Evolutionary conservation across 2,888 invertebrate species (phyloP), one percentile per base, ranked within the genome.

Genomic region (Leptogaster cylindrica): DNA sequence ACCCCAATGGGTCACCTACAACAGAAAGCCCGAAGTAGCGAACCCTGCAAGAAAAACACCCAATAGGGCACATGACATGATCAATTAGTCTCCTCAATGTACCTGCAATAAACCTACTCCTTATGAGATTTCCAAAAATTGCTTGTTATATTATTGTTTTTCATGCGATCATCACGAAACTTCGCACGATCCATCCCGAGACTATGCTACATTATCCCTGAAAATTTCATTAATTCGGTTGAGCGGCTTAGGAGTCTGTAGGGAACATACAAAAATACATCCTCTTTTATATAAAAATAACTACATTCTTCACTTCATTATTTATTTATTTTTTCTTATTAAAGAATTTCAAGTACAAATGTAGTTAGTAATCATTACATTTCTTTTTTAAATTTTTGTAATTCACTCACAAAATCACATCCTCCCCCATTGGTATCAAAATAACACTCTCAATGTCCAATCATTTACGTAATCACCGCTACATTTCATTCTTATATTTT

Each of bases 301-400:
- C 5, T 20, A 16, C 2, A 2, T 25, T 55, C 2, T 55, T 31
- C 36, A 20, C 28, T 61, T 44, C 44, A 25, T 61, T 27, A 44
- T 61, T 61, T 61, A 61, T 61, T 46, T 41, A 27, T 18, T 16
- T 41, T 61, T 44, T 61, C 44, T 61, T 44, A 27, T 61, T 44
- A 44, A 61, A 44, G 44, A 28, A 41, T 61, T 44, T 61, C 61
- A 61, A 61, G 61, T 61, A 61, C 61, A 61, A 61, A 61, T 61
- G 27, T 44, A 44, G 27, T 44, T 61, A 58, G 39, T 44, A 25
- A 61, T 61, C 12, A 14, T 61, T 39, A 39, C 16, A 28, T 58
- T 23, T 58, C 20, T 36, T 58, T 41, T 39, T n/a, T n/a, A n/a
- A n/a, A n/a, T n/a, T n/a, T n/a, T 12, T 39, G 12, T 51, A 58